phyloP scores from a whole-genome alignment of 2,888 invertebrate species.

The Cenopis cana region DNA sequence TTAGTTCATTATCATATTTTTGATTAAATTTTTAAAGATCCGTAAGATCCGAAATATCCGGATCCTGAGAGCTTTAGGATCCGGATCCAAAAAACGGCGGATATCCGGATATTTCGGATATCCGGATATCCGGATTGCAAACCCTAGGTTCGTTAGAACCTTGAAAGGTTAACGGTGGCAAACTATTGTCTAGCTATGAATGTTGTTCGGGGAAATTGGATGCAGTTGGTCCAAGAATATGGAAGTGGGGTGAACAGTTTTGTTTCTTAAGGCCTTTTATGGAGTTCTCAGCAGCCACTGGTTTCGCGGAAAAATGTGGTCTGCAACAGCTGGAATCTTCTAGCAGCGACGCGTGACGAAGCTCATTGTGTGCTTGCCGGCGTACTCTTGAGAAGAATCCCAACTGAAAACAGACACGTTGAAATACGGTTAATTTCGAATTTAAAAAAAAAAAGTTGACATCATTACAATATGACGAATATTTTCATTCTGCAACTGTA shows the following conservation, averaged over 20 bases:
- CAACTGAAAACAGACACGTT: slow-evolving; percentile 1
- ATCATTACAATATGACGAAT: no score
- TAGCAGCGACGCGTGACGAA: neutral
- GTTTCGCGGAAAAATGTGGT: no score
- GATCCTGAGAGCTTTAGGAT: no score
- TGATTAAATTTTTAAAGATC: no score
- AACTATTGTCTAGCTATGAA: neutral
- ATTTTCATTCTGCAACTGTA: no score
- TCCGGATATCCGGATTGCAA: no score
- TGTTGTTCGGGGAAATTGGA: neutral
- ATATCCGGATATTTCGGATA: no score
- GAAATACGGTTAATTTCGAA: no score
- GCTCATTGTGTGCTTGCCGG: neutral
- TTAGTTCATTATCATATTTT: no score
- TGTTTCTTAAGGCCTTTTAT: neutral
- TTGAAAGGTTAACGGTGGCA: neutral
- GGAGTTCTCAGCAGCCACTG: neutral
- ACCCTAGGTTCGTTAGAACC: neutral
- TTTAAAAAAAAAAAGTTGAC: neutral
- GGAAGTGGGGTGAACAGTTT: neutral
- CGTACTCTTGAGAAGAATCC: slow-evolving; percentile 2
- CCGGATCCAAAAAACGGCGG: no score
- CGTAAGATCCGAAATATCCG: no score
- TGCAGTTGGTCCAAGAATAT: neutral
- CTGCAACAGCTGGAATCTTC: neutral